Evolutionary conservation across 2,888 invertebrate species (phyloP), one percentile per base, ranked within the genome.

Genomic region (Polydesmus complanatus): DNA sequence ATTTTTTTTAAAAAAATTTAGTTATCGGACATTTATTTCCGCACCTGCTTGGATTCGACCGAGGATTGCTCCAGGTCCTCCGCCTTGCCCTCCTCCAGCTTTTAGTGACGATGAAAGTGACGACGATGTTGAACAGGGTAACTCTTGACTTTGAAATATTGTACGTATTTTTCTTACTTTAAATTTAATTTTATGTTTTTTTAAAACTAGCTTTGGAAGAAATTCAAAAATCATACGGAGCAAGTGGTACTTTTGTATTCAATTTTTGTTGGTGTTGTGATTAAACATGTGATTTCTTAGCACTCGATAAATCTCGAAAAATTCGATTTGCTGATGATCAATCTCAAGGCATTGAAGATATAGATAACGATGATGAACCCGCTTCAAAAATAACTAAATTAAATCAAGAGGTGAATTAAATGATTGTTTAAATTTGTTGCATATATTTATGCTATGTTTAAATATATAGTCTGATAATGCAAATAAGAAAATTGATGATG

Each of bases 71-170:
- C 88, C 92, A 0, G 91, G 92, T 1, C 89, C 90, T 5, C 93
- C 93, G 0, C 86, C 88, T 0, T 89, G 87, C 1, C 85, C 86
- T 1, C 89, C 91, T 0, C 85, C 86, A 0, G 83, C 86, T 71
- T 77, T 87, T 37, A 77, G 78, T 58, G 82, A 81, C 65, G 81
- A 84, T 68, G 79, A 83, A 58, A 79, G 81, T 14, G 79, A 79
- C 11, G 68, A 48, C 63, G 70, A 57, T 21, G 56, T 49, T 26
- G 58, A 56, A 23, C 48, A 61, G n/a, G n/a, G n/a, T n/a, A n/a
- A n/a, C n/a, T n/a, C n/a, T n/a, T n/a, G n/a, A n/a, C n/a, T n/a
- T n/a, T n/a, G n/a, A 5, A 51, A 19, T 58, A 25, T 14, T 59
- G 27, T 8, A 14, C 25, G 5, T 14, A 49, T 56, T 48, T 14